These are phyloP conservation scores for Podotricha telesiphe DNA, from an alignment of 2,888 invertebrate genomes.

Conservation along the genomic window DNA sequence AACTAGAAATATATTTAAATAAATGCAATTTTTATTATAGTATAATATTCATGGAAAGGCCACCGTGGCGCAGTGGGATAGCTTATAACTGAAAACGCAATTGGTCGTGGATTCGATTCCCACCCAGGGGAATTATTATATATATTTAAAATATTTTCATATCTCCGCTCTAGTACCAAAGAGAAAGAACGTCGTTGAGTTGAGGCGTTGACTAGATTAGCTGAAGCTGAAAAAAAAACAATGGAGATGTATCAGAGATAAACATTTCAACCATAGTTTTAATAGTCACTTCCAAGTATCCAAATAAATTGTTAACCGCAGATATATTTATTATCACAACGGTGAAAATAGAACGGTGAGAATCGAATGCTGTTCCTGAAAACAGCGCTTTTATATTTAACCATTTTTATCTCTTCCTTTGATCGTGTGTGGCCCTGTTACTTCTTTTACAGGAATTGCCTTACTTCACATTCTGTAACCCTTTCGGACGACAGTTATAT, in stretches of 20 bases:
- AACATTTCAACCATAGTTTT: neutral
- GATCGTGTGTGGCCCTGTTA: conserved; percentile 74
- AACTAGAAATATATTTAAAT: too few relatives aligned
- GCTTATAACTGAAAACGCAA: too few relatives aligned
- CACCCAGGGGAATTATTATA: too few relatives aligned
- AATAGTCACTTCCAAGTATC: conserved; percentile 60
- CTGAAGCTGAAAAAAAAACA: neutral
- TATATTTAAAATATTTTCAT: too few relatives aligned
- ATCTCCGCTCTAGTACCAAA: too few relatives aligned
- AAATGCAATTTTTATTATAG: too few relatives aligned
- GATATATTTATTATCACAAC: conserved; percentile 76
- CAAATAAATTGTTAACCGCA: conserved; percentile 65
- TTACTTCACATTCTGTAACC: conserved; percentile 18
- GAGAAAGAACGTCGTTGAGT: too few relatives aligned
- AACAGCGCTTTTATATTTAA: conserved; percentile 69
- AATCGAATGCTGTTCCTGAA: conserved; percentile 72
- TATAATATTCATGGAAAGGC: too few relatives aligned
- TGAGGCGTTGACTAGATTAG: too few relatives aligned
- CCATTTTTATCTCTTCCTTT: conserved; percentile 60
- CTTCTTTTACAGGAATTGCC: conserved; percentile 36
- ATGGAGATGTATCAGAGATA: neutral
- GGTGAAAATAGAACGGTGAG: conserved; percentile 62
- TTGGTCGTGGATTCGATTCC: too few relatives aligned
- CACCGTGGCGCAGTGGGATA: too few relatives aligned
- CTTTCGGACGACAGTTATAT: conserved; percentile 3